Conservation (phyloP, 2,797 vertebrate genomes). For the Scleropages formosus region DNA sequence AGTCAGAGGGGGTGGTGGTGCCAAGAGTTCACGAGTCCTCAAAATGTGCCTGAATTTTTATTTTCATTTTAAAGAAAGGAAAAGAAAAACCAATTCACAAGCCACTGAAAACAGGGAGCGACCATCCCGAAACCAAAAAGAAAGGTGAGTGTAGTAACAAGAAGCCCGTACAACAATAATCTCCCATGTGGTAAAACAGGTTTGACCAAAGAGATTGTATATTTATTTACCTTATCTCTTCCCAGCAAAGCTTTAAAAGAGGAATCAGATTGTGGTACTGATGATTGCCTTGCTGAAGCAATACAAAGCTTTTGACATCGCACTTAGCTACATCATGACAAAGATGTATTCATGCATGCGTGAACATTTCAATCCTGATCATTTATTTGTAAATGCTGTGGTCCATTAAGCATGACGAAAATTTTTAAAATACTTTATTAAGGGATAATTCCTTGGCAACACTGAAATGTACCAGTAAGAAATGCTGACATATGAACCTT, state of each 20-base stretch:
- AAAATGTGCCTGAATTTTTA: not conserved
- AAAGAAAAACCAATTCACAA: slow-evolving; percentile 10
- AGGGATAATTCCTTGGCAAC: no score
- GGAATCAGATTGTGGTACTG: slow-evolving; percentile 11
- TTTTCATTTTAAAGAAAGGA: not conserved
- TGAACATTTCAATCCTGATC: no score
- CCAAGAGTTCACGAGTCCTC: no score
- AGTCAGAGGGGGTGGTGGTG: no score
- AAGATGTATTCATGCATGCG: no score
- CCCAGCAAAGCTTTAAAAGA: slow-evolving; percentile 2
- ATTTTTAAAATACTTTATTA: no score
- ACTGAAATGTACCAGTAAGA: no score
- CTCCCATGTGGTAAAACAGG: slow-evolving; percentile 16
- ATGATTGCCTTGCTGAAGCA: not conserved
- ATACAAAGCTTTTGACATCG: slow-evolving; percentile 1
- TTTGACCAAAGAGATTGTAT: slow-evolving; percentile 20
- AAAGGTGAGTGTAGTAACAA: slow-evolving; percentile 5
- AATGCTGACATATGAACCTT: no score
- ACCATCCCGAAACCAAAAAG: not conserved
- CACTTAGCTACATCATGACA: not conserved
- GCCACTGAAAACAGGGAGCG: slow-evolving; percentile 6
- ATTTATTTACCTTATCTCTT: slow-evolving; percentile 13
- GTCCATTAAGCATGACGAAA: no score
- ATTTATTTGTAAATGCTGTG: no score
- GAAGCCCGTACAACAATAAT: slow-evolving; percentile 13